Evolutionary conservation across 2,113 vertebrate genomes (phyloP).

Genomic region (Rhagologus leucostigma): DNA sequence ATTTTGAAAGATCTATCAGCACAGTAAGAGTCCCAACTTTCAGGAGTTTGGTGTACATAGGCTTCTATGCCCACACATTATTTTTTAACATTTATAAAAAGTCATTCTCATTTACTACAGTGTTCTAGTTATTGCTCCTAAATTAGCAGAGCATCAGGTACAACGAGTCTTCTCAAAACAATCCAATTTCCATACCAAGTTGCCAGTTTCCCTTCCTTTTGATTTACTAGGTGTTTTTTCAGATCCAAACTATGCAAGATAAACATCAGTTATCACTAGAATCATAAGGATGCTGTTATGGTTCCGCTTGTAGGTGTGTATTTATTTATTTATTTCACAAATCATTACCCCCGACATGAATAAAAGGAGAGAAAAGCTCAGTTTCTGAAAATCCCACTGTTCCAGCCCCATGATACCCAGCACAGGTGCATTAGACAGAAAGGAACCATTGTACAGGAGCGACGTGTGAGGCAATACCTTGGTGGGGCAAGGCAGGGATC

Average conservation of each 20-base stretch:
- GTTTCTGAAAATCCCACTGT: constrained; percentile 20
- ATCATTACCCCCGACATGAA: constrained; percentile 20
- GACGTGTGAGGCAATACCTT: neutral
- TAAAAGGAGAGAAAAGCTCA: neutral
- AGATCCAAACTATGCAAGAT: neutral
- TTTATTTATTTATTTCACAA: constrained; percentile 29
- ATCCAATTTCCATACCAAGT: neutral
- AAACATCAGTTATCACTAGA: neutral
- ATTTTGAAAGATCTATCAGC: neutral
- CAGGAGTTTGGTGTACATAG: neutral
- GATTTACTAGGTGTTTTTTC: neutral
- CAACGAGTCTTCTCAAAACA: neutral
- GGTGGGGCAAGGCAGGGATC: neutral
- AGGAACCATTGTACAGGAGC: neutral
- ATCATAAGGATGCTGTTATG: neutral
- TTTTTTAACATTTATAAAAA: neutral
- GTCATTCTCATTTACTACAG: constrained; percentile 15
- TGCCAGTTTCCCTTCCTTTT: neutral
- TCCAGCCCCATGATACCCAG: neutral
- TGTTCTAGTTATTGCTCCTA: constrained; percentile 2
- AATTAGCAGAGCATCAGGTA: constrained; percentile 31
- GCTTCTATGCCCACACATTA: neutral
- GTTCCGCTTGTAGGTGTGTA: neutral
- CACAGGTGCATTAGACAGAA: constrained; percentile 25
- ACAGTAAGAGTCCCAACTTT: neutral